phyloP scores from a whole-genome alignment of 2,797 vertebrate genomes.

The Pipistrellus pipistrellus region DNA sequence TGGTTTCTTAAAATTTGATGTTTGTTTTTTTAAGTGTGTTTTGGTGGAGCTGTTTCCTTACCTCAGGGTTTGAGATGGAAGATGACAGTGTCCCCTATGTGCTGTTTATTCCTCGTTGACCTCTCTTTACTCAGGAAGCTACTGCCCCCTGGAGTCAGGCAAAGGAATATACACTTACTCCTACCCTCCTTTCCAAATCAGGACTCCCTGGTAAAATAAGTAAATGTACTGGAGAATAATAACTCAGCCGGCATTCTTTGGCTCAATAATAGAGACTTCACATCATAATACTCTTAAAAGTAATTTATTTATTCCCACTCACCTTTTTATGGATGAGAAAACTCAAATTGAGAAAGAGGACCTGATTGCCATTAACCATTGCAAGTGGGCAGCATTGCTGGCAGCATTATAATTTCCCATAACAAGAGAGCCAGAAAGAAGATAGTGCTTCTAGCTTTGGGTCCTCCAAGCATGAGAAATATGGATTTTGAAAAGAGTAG shows the following conservation, averaged over 20 bases:
- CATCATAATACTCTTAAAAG: background rate
- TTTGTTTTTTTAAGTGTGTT: background rate
- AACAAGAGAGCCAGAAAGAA: background rate
- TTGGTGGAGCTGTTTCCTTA: constrained; percentile 4
- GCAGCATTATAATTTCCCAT: fast-evolving
- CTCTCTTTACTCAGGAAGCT: constrained; percentile 62
- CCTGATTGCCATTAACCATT: too few species aligned
- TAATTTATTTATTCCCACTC: background rate
- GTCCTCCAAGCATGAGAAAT: background rate
- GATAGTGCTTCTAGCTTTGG: background rate
- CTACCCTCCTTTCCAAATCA: background rate
- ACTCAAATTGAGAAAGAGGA: background rate
- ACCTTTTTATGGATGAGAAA: background rate
- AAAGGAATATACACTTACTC: background rate
- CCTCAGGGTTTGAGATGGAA: background rate
- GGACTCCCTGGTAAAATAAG: background rate
- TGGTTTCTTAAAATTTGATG: constrained; percentile 47
- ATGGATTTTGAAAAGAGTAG: background rate
- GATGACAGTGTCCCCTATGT: background rate
- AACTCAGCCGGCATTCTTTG: background rate
- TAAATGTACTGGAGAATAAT: background rate
- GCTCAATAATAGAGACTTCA: background rate
- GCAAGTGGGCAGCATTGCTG: background rate
- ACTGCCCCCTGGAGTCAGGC: constrained; percentile 73
- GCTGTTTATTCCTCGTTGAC: background rate